phyloP scores from a whole-genome alignment of 2,888 invertebrate species.

The Cataglyphis rosenhaueri region DNA sequence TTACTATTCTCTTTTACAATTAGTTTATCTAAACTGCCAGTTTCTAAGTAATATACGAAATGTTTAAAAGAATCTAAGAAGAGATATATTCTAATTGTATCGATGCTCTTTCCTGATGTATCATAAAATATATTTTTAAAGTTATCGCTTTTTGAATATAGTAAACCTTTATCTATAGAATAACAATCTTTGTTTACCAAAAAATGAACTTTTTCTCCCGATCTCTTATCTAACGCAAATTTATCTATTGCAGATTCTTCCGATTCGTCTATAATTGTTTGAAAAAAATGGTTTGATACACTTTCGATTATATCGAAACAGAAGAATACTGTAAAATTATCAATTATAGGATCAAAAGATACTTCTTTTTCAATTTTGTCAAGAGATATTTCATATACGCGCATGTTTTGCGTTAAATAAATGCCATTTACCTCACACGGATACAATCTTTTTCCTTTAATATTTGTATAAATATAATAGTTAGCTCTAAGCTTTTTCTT shows the following conservation, averaged over 20 bases:
- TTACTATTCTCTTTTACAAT: too few relatives aligned
- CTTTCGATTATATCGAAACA: background rate
- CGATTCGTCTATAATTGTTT: background rate
- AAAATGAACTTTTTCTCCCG: background rate
- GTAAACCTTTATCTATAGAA: background rate
- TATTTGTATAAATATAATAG: background rate
- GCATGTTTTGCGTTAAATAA: background rate
- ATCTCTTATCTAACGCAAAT: background rate
- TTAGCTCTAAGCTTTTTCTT: background rate
- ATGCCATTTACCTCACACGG: background rate
- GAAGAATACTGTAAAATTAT: background rate
- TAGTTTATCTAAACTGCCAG: background rate
- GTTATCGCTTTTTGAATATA: background rate
- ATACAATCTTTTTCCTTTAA: too few relatives aligned
- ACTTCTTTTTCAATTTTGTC: fast-evolving
- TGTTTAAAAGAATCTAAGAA: background rate
- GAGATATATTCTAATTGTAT: background rate
- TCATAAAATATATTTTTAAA: background rate
- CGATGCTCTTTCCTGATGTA: background rate
- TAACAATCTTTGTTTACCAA: background rate
- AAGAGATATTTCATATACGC: background rate
- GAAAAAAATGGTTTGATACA: background rate
- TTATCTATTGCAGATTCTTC: background rate
- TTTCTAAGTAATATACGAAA: background rate
- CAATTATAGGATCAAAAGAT: background rate